Percentiles rank a stretch among this genome's conserved stretches.
Conservation (phyloP, 1,140 invertebrate genomes). For the Riptortus pedestris region DNA sequence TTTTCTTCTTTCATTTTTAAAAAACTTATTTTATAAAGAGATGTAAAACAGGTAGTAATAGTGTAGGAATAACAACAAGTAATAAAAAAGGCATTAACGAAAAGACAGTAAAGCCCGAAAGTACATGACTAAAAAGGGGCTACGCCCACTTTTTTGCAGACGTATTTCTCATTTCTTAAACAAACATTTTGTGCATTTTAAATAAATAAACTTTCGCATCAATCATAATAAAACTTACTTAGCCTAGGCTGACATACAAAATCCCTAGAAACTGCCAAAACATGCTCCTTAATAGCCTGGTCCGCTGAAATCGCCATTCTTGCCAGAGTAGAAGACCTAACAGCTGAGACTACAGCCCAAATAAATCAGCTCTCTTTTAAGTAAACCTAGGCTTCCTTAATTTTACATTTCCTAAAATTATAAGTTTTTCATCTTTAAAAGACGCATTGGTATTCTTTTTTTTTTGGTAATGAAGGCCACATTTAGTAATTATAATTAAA, state of each 20-base stretch:
- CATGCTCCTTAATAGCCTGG: conserved; percentile 64
- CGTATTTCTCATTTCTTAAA: neutral
- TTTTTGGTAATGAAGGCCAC: too few relatives aligned
- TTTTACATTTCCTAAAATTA: too few relatives aligned
- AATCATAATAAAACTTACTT: conserved; percentile 56
- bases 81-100: neutral
- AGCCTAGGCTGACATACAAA: conserved; percentile 95
- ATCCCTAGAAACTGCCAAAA: conserved; percentile 85
- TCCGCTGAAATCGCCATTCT: conserved; percentile 1
- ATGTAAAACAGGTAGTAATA: neutral
- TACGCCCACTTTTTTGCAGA: conserved; percentile 26
- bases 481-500: too few relatives aligned
- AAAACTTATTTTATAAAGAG: too few relatives aligned
- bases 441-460: too few relatives aligned
- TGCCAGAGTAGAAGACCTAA: neutral
- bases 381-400: neutral
- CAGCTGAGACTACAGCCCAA: neutral
- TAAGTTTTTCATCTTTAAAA: too few relatives aligned
- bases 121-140: neutral
- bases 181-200: neutral
- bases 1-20: too few relatives aligned
- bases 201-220: neutral
- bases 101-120: neutral
- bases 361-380: neutral
- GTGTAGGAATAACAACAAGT: neutral